Base-by-base conservation (phyloP, 1,140 invertebrate genomes). In the Solenopsis fugax region DNA sequence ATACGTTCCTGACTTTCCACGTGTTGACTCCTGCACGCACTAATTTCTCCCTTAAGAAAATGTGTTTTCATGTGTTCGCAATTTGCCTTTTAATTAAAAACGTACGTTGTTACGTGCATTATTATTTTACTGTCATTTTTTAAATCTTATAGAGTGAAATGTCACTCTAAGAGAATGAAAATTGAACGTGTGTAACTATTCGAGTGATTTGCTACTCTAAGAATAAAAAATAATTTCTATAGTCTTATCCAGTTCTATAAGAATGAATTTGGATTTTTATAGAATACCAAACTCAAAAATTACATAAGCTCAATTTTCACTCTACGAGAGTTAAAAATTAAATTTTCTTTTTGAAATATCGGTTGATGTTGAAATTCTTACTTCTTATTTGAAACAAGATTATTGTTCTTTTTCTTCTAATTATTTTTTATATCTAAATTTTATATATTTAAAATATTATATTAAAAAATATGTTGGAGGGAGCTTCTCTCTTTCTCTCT, bases 391-490 rank as follows among this genome's bases (percentile, higher is more conserved):
- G 29, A 29, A 29, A n/a, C 45, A 62, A 62, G 45, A 62, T 3
- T 48, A 48, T 12, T 48, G 10, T 48, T 12, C 9, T 29, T 18
- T 72, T 18, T 37, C 13, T n/a, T 45, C 29, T 54, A n/a, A 12
- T 54, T 54, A 34, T 37, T 58, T 7, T 41, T 75, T 4, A 56
- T 41, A 2, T 72, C 10, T 72, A 41, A 41, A 10, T 58, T 75
- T 2, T 54, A 58, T 56, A 58, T 56, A 58, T 41, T 41, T 56
- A 21, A 37, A 73, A 73, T 37, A 73, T 54, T 34, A 72, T 1
- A 58, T 54, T 75, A 58, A 75, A n/a, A 12, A 24, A 24, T 6
- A 12, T 16, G 13, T 21, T 58, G n/a, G n/a, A n/a, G n/a, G n/a
- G n/a, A n/a, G 5, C n/a, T 41, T 41, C 7, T 41, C 41, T 41